phyloP scores from a whole-genome alignment of 2,113 vertebrate genomes.

The Alethe diademata region DNA sequence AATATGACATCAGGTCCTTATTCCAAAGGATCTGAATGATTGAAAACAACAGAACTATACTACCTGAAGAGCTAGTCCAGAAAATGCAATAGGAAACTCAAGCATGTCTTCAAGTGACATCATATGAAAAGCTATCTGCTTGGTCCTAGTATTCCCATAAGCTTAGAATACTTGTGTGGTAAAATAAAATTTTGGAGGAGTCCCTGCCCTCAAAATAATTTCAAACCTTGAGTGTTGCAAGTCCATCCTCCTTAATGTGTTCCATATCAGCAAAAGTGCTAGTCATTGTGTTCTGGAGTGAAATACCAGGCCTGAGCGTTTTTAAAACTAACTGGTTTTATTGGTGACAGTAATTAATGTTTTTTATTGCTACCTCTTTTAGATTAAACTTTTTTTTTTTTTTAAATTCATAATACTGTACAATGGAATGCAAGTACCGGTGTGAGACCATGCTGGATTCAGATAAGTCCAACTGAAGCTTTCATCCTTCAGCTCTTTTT shows the following conservation, averaged over 20 bases:
- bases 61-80: not conserved
- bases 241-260: not conserved
- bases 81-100: not conserved
- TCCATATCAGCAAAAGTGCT: not conserved
- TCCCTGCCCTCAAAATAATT: not conserved
- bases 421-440: not conserved
- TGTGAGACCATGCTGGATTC: not conserved
- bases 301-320: not conserved
- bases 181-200: not conserved
- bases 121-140: not conserved
- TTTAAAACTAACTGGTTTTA: not conserved
- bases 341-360: not conserved
- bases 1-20: not conserved
- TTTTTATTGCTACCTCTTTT: not conserved
- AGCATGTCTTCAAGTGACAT: not conserved
- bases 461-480: not conserved
- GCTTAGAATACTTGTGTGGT: not conserved
- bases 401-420: not conserved
- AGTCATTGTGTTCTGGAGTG: not conserved
- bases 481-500: not conserved
- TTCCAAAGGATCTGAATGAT: not conserved
- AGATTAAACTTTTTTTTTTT: not conserved
- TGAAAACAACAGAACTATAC: not conserved
- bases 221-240: not conserved
- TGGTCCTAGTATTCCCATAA: not conserved